Evolutionary conservation across 2,113 vertebrate species (phyloP), one percentile per base, ranked within the genome.

Genomic region (Camelus dromedarius): DNA sequence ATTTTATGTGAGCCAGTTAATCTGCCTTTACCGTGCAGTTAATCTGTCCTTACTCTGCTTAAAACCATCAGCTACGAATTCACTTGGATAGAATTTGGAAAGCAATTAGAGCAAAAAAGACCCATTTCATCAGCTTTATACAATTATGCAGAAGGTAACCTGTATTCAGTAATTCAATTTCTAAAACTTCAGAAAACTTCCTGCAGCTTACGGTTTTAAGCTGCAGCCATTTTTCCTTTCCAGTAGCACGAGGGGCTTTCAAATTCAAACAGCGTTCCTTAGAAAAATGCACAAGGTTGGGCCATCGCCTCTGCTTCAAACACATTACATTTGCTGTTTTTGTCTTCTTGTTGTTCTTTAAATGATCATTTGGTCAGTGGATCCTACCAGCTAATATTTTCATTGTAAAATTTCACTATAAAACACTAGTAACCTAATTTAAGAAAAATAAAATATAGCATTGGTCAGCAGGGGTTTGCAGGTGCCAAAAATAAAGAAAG

Each of bases 41-140:
- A 77, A 82, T 87, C 79, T 95, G 82, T 54, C 83, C 19, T 79
- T 35, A n/a, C 30, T 81, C n/a, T 90, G 83, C 77, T 95, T 80
- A 95, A 91, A 93, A 56, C 26, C 70, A 93, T 94, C 54, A 82
- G 24, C 72, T 93, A 20, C 64, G 66, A 95, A 97, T 81, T 96
- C 32, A 82, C 67, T 79, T 67, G 73, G 85, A 89, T 48, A 38
- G 77, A 97, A 96, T 72, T 22, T 89, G 75, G 83, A 96, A 96
- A 95, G 58, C 64, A 89, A 93, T 95, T 62, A 92, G 48, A 92
- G 88, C 58, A 83, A 96, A 69, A 81, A 77, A 82, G 24, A 82
- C 60, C 64, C 66, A 81, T 79, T 88, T 85, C 70, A 93, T 79
- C 67, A 85, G 50, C 18, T 91, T 96, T 73, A 66, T 32, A 86